Evolutionary conservation across 2,113 vertebrate species (phyloP), one percentile per base, ranked within the genome.

Genomic region (Loxodonta africana): DNA sequence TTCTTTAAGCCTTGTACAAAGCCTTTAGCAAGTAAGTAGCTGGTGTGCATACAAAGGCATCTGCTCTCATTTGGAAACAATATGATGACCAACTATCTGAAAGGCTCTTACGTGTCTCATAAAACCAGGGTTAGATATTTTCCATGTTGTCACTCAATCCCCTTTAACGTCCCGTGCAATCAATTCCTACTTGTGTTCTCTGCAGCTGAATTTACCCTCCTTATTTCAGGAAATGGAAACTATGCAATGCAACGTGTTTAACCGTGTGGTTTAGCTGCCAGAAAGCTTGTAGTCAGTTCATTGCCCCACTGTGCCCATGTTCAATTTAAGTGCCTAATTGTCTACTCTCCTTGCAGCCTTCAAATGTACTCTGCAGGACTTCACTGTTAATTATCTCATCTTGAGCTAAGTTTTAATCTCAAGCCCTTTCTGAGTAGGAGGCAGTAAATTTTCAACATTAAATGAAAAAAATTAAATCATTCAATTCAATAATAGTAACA

Each of bases 51-150:
- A 44, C 21, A 44, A 80, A 21, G 88, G 84, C 17, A 48, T 67
- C 90, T 76, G 51, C 67, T 96, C 51, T 82, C 87, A 74, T n/a
- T 94, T 88, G 84, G 73, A 80, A 94, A 46, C 86, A 88, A 78
- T 18, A 41, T 78, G 89, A 94, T 82, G 88, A 57, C 57, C n/a
- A 57, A 48, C n/a, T 26, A 23, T 81, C 51, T 14, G 53, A 92
- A 94, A 73, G 73, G n/a, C 67, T 97, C 82, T 90, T 95, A 57
- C 73, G 81, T 90, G 84, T 73, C 81, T 84, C 82, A 15, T 87
- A 84, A 92, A 89, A 78, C 25, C 80, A 53, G 37, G 60, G 41
- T 63, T 86, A 90, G 89, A 25, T 74, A 78, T 86, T 97, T 97
- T 89, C 86, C 83, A 74, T 11, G 60, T 28, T 76, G 9, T 86